A percentile compares a stretch with the other conserved stretches of the same genome.
Conservation (phyloP, 1,140 invertebrate species). For the Ceratosolen fusciceps region DNA sequence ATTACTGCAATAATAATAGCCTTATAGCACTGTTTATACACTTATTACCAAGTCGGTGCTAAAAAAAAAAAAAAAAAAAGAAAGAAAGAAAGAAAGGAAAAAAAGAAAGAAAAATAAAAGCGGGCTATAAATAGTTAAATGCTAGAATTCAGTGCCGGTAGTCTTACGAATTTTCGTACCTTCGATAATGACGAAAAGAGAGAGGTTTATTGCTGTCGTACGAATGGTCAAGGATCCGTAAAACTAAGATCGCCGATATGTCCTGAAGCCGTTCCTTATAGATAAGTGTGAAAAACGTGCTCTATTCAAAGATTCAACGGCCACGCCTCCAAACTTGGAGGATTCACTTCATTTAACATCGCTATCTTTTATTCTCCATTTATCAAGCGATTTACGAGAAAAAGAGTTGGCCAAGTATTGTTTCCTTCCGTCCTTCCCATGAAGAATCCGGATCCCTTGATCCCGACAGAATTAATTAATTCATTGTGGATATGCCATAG, state of each 20-base stretch:
- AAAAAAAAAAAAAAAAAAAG: not conserved
- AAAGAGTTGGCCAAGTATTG: too few relatives aligned
- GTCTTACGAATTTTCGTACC: not conserved
- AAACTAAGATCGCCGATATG: not conserved
- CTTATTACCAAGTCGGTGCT: slow-evolving; percentile 15
- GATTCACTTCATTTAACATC: slow-evolving; percentile 18
- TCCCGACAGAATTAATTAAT: too few relatives aligned
- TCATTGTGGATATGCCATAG: too few relatives aligned
- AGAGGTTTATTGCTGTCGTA: slow-evolving; percentile 1
- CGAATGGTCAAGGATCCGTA: not conserved
- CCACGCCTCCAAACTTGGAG: not conserved
- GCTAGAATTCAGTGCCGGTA: not conserved
- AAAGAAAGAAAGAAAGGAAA: too few relatives aligned
- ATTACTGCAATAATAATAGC: slow-evolving; percentile 54
- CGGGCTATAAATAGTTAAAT: too few relatives aligned
- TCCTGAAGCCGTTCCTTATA: not conserved
- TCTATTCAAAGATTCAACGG: not conserved
- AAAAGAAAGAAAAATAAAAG: too few relatives aligned
- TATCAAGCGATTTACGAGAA: too few relatives aligned
- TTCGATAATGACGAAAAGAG: slow-evolving; percentile 11
- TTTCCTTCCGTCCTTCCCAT: too few relatives aligned
- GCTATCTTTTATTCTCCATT: too few relatives aligned
- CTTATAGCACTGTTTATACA: slow-evolving; percentile 46
- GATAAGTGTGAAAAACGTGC: not conserved
- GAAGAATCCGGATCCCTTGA: too few relatives aligned